Conservation (phyloP, 2,888 invertebrate species). For the Drosophila siamana region DNA sequence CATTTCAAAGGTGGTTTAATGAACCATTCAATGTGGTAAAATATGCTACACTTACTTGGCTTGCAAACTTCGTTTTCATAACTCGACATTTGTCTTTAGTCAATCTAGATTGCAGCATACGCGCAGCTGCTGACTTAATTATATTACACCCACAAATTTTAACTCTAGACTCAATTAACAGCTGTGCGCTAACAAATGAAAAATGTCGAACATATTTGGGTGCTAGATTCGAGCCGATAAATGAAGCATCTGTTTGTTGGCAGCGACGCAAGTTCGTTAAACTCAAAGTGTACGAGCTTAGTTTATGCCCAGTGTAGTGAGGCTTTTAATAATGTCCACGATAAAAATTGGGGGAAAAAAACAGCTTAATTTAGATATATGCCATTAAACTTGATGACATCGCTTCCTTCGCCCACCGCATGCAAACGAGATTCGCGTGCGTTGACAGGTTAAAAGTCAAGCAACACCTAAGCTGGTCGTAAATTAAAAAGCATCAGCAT, state of each 20-base stretch:
- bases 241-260: constrained; percentile 14
- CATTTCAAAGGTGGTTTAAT: too few species aligned
- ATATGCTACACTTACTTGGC: too few species aligned
- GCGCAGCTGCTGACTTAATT: constrained; percentile 4
- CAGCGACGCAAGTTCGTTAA: constrained; percentile 6
- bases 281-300: background rate
- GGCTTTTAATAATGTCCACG: constrained; percentile 18
- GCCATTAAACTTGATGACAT: constrained; percentile 35
- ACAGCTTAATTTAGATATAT: constrained; percentile 46
- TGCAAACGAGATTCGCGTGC: constrained; percentile 24
- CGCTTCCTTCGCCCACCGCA: constrained; percentile 21
- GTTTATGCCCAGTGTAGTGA: background rate
- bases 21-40: too few species aligned
- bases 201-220: constrained; percentile 13
- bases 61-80: background rate
- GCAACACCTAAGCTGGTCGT: constrained; percentile 34
- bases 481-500: constrained; percentile 59
- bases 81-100: background rate
- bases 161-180: constrained; percentile 27
- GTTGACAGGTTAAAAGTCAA: constrained; percentile 51
- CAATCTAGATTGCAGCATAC: background rate
- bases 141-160: constrained; percentile 22
- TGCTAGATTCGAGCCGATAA: constrained; percentile 16
- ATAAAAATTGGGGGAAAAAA: constrained; percentile 7
- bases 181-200: constrained; percentile 14